Evolutionary conservation across 2,888 invertebrate genomes (phyloP).

Genomic region (Drosophila atripex): DNA sequence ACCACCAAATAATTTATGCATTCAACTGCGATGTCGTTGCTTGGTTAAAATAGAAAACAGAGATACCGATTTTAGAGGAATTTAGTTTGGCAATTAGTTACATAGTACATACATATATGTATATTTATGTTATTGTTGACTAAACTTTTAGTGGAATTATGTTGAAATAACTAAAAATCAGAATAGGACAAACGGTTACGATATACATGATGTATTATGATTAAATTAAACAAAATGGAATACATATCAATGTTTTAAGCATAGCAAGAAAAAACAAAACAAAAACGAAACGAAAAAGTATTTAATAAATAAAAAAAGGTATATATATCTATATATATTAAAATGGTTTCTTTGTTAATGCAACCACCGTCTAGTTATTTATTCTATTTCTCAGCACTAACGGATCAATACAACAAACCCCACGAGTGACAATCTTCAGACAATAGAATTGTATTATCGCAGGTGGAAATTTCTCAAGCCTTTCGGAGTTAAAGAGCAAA

Average conservation of each 20-base stretch:
- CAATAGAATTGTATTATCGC: constrained; percentile 62
- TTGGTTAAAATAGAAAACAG: constrained; percentile 25
- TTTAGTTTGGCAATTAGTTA: constrained; percentile 44
- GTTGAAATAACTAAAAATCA: constrained; percentile 36
- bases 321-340: constrained; percentile 82
- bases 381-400: constrained; percentile 51
- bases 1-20: constrained; percentile 76
- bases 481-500: constrained; percentile 52
- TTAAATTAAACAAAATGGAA: constrained; percentile 55
- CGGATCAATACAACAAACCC: constrained; percentile 46
- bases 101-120: constrained; percentile 23
- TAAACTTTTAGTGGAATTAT: constrained; percentile 65
- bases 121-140: constrained; percentile 45
- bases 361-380: constrained; percentile 65
- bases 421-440: constrained; percentile 61
- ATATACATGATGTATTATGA: constrained; percentile 59
- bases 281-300: constrained; percentile 59
- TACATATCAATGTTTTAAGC: constrained; percentile 72
- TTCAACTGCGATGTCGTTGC: constrained; percentile 44
- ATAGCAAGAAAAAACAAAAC: constrained; percentile 44
- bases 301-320: constrained; percentile 73
- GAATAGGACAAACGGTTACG: constrained; percentile 47
- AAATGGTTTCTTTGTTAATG: constrained; percentile 83
- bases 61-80: constrained; percentile 16
- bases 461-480: constrained; percentile 72